Evolutionary conservation across 2,888 invertebrate genomes (phyloP), one percentile per base, ranked within the genome.

Genomic region (Esperia sulphurella): DNA sequence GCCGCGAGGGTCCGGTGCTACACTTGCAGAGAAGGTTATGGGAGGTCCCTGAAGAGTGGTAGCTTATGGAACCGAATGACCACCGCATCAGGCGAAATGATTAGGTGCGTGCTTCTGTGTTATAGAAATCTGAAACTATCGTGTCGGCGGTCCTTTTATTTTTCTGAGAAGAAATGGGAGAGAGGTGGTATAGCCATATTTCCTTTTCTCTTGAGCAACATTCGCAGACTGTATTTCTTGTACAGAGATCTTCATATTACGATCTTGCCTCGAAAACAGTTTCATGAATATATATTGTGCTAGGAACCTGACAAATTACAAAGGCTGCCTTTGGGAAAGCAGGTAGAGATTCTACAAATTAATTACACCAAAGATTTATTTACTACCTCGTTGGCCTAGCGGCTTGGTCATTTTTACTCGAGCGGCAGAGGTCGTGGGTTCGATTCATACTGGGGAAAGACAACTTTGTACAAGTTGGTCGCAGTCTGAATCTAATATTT

Each of bases 21-120:
- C 13, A 31, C 7, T 29, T 3, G n/a, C 14, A 8, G 37, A 21
- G 14, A 49, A 45, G 39, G 14, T 38, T 21, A 13, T 33, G 38
- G 40, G 28, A 46, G 65, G 13, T 57, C 65, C 31, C 28, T 31
- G 43, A 61, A 56, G 47, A 14, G 49, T 65, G 65, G 75, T 51
- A 48, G 31, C 43, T 41, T 52, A 50, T 54, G 54, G 56, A 52
- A 57, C 59, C 54, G 61, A 66, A 69, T 70, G 70, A 67, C 62
- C 55, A 51, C 57, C 56, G 59, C 58, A 55, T 56, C 41, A 57
- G 52, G 48, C 51, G 54, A 55, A 66, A 73, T 72, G 62, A 72
- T 72, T 72, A 68, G 68, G 62, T 68, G 68, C 48, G 57, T 60
- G 55, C 54, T 58, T 55, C 48, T 58, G 53, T 57, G 50, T 53